Percentiles rank a stretch among this genome's conserved stretches.
Evolutionary conservation across 2,113 vertebrate species (phyloP).

Genomic region (Coptodon rendalli): DNA sequence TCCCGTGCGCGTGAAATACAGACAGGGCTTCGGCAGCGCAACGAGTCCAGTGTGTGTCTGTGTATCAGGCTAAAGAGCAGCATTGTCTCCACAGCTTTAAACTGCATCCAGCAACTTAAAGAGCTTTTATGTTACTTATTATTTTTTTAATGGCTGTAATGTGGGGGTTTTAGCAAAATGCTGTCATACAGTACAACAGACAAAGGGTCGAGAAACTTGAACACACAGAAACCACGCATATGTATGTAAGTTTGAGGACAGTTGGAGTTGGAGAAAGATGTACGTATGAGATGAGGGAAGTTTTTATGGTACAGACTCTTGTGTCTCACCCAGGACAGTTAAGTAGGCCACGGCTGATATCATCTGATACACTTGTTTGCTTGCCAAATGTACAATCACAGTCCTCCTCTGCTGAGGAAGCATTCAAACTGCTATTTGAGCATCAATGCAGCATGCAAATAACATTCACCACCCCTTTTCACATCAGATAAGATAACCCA

Average conservation of each 20-base stretch:
- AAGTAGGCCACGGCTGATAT: conserved; percentile 69
- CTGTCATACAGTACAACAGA: conserved; percentile 53
- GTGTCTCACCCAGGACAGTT: conserved; percentile 29
- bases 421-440: conserved; percentile 65
- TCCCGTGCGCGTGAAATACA: conserved; percentile 28
- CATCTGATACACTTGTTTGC: conserved; percentile 72
- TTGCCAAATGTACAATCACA: conserved; percentile 55
- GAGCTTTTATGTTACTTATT: conserved; percentile 11
- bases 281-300: conserved; percentile 13
- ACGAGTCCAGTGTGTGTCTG: not conserved
- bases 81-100: conserved; percentile 62
- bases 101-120: conserved; percentile 57
- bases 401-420: conserved; percentile 51
- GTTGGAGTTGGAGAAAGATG: conserved; percentile 20
- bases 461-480: conserved; percentile 63
- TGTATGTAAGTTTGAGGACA: not conserved
- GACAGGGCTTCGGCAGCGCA: conserved; percentile 35
- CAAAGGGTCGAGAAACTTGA: not conserved
- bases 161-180: conserved; percentile 57
- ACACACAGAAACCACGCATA: not conserved
- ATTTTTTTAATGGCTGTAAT: conserved; percentile 29
- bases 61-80: conserved; percentile 31
- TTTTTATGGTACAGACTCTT: conserved; percentile 29
- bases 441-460: conserved; percentile 70
- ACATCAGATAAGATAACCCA: conserved; percentile 66